Conservation (phyloP, 2,888 invertebrate species). For the Acronicta alni region DNA sequence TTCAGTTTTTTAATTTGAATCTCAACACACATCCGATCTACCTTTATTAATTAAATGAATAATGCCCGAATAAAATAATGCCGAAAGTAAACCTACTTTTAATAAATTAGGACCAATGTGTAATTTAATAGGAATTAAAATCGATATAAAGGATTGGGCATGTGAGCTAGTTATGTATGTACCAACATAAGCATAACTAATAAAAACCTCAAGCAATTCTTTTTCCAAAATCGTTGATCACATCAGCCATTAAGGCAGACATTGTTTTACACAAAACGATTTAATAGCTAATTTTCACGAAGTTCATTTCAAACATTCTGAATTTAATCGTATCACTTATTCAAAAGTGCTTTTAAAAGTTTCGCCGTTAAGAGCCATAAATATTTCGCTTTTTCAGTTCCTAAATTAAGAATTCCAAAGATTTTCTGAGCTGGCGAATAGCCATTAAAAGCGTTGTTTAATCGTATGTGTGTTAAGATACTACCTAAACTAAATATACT, state of each 20-base stretch:
- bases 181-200: no score
- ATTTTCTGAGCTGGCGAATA: constrained; percentile 12
- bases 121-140: no score
- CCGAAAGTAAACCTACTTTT: not conserved
- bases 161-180: no score
- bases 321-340: constrained; percentile 36
- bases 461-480: constrained; percentile 61
- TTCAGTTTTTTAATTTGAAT: constrained; percentile 50
- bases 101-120: no score
- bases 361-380: constrained; percentile 30
- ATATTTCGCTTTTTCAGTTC: constrained; percentile 40
- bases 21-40: constrained; percentile 62
- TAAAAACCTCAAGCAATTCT: no score
- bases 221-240: constrained; percentile 26
- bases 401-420: constrained; percentile 37
- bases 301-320: constrained; percentile 34
- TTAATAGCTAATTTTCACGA: constrained; percentile 24
- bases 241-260: constrained; percentile 11
- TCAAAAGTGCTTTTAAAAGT: constrained; percentile 42
- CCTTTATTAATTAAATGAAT: not conserved
- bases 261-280: constrained; percentile 29
- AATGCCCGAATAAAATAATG: no score
- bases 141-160: constrained; percentile 12
- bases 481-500: constrained; percentile 74
- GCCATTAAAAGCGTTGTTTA: constrained; percentile 49